Percentiles rank a stretch among this genome's conserved stretches.
These are phyloP conservation scores for Mungos mungo DNA, from an alignment of 2,113 vertebrate genomes.

Conservation along the genomic window DNA sequence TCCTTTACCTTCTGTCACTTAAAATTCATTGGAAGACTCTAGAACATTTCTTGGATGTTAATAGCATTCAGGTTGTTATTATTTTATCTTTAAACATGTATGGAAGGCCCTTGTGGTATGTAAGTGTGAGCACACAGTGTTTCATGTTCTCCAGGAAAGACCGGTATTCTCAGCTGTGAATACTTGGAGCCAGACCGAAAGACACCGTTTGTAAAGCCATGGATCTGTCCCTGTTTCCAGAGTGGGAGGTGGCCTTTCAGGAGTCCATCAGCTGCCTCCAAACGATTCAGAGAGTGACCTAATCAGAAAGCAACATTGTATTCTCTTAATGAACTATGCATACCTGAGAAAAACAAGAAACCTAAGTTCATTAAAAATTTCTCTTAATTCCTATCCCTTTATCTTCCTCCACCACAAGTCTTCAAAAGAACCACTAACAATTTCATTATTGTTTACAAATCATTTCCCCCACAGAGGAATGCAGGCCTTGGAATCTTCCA, in stretches of 20 bases:
- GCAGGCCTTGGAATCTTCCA: neutral
- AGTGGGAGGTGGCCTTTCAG: neutral
- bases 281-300: neutral
- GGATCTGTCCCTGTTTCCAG: neutral
- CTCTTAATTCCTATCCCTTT: neutral
- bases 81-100: neutral
- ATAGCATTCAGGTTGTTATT: neutral
- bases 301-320: neutral
- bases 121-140: neutral
- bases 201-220: neutral
- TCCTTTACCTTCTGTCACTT: neutral
- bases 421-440: neutral
- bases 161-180: neutral
- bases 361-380: neutral
- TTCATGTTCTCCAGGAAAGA: neutral
- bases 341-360: neutral
- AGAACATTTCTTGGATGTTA: neutral
- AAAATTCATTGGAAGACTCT: neutral
- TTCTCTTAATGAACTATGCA: neutral
- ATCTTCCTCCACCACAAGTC: neutral
- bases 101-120: neutral
- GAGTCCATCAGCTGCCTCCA: neutral
- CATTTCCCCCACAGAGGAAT: neutral
- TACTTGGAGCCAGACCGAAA: neutral
- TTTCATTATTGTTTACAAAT: neutral